Evolutionary conservation across 2,888 invertebrate genomes (phyloP), one percentile per base, ranked within the genome.

Genomic region (Leptarthrus brevirostris): DNA sequence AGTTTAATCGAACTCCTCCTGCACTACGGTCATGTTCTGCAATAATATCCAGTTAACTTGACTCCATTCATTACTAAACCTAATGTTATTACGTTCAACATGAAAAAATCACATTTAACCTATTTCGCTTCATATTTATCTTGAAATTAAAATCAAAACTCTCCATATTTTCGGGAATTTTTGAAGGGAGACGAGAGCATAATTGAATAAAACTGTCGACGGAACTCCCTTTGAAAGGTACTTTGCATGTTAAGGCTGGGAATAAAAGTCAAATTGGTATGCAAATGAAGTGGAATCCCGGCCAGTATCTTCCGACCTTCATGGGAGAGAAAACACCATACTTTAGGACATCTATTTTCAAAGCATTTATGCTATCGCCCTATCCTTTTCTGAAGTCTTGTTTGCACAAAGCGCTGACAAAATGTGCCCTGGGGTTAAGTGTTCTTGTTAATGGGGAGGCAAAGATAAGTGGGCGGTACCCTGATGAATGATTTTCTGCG

Each of bases 211-310:
- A 61, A 61, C 36, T 36, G 24, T 40, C 12, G 40, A 56, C 34
- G 34, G 8, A 30, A n/a, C 20, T 18, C 30, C 58, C 20, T 10
- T 34, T 18, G n/a, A 34, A 26, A 58, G 24, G 40, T 20, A 61
- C 30, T 40, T 22, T 40, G n/a, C 16, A 61, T 36, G 20, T 61
- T 36, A 61, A n/a, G 20, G 20, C 24, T 10, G 40, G 3, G 36
- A 34, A 61, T 61, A 36, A 61, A 61, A 61, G 61, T 61, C 36
- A 61, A 61, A 61, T 61, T 61, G 61, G 20, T 36, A 61, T 61
- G 61, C 61, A 61, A 61, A 61, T 61, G 16, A 36, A 36, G 61
- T 61, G 36, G 30, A 61, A 61, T n/a, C 61, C 61, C 30, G 36
- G n/a, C 20, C 18, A 54, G 36, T 20, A 40, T 10, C 36, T 8